A percentile compares a stretch with the other conserved stretches of the same genome.
phyloP scores from a whole-genome alignment of 2,113 vertebrate species.

The Phrynocephalus versicolor region DNA sequence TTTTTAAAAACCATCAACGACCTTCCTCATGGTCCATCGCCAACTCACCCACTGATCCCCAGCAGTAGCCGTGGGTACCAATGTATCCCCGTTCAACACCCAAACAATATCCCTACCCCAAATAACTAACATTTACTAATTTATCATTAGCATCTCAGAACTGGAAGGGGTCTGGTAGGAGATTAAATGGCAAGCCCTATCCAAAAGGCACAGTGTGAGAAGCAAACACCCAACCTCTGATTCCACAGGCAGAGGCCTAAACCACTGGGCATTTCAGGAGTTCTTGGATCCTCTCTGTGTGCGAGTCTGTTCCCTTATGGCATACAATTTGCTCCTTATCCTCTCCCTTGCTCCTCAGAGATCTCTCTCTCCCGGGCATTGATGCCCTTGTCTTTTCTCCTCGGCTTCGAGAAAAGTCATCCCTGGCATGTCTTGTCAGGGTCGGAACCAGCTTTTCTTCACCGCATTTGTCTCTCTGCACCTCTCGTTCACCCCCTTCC shows the following conservation, averaged over 20 bases:
- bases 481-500: not conserved
- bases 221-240: too few species aligned
- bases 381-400: not conserved
- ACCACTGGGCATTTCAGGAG: too few species aligned
- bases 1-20: not conserved
- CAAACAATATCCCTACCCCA: not conserved
- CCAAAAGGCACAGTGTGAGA: too few species aligned
- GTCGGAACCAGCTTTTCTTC: not conserved
- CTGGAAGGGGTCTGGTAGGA: too few species aligned
- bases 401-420: not conserved
- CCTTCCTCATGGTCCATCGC: not conserved
- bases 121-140: not conserved
- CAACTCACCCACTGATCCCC: not conserved
- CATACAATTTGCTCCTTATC: not conserved
- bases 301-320: not conserved
- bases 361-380: not conserved
- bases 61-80: not conserved
- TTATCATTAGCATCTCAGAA: too few species aligned
- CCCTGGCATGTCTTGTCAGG: rapidly evolving
- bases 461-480: rapidly evolving
- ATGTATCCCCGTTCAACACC: rapidly evolving
- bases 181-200: too few species aligned
- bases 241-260: too few species aligned
- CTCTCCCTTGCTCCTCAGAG: not conserved
- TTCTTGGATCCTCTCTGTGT: too few species aligned